These are phyloP conservation scores for Mormyrus iriodes DNA, from an alignment of 2,113 vertebrate species.

Conservation along the genomic window DNA sequence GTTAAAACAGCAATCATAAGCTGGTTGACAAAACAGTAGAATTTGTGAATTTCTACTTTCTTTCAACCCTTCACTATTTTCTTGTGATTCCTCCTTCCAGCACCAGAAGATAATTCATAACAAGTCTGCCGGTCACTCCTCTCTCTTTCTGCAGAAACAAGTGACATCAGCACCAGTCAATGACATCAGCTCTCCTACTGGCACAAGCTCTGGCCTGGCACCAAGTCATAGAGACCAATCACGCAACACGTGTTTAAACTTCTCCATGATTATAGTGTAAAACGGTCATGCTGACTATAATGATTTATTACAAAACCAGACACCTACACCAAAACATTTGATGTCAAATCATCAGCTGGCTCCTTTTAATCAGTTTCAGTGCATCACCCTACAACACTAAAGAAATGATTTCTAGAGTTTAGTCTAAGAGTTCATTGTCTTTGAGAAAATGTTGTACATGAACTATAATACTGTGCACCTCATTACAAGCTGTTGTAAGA, in stretches of 20 bases:
- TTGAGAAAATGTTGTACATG: not conserved
- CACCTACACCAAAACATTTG: slow-evolving; percentile 3
- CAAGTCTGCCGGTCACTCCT: slow-evolving; percentile 37
- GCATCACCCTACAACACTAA: not conserved
- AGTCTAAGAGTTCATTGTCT: not conserved
- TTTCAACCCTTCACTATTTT: not conserved
- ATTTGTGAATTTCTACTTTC: slow-evolving; percentile 8
- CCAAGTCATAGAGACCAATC: slow-evolving; percentile 26
- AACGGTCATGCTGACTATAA: slow-evolving; percentile 26
- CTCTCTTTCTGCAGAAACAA: slow-evolving; percentile 37
- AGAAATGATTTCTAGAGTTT: not conserved
- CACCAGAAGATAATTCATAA: slow-evolving; percentile 48
- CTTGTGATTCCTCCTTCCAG: slow-evolving; percentile 20
- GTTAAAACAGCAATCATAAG: not conserved
- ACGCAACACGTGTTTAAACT: slow-evolving; percentile 38
- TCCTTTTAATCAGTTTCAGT: not conserved
- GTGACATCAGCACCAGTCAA: slow-evolving; percentile 41
- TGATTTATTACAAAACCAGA: slow-evolving; percentile 25
- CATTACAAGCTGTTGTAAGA: not conserved
- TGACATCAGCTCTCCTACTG: slow-evolving; percentile 42
- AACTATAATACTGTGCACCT: not conserved
- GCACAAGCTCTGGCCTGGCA: slow-evolving; percentile 16
- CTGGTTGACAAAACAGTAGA: slow-evolving; percentile 10
- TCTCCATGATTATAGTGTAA: slow-evolving; percentile 30
- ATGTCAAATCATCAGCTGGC: not conserved